These are phyloP conservation scores for Falco rusticolus DNA, from an alignment of 2,797 vertebrate genomes.

Conservation along the genomic window DNA sequence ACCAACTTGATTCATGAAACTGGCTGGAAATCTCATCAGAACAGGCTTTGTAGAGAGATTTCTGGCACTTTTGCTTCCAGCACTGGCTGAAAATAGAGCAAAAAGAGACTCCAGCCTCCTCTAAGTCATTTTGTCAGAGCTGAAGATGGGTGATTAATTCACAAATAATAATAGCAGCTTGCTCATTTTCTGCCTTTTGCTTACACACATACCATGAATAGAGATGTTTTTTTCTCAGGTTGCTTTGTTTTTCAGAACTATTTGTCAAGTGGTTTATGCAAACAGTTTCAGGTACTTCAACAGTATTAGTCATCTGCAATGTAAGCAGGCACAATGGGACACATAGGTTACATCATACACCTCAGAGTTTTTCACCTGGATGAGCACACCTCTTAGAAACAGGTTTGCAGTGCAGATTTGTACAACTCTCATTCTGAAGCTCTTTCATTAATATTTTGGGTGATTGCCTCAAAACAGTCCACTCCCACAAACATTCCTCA, in stretches of 20 bases:
- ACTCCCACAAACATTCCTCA: not conserved
- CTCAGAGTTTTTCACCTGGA: not conserved
- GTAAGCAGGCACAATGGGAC: not conserved
- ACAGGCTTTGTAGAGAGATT: conserved; percentile 21
- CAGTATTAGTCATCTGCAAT: not conserved
- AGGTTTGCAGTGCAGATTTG: not conserved
- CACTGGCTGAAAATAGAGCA: not conserved
- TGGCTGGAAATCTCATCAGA: conserved; percentile 48
- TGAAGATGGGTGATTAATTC: conserved; percentile 4
- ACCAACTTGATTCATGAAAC: conserved; percentile 37
- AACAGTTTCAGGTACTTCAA: not conserved
- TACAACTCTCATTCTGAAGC: not conserved
- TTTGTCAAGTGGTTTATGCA: not conserved
- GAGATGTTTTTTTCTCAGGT: not conserved
- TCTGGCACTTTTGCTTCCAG: conserved; percentile 34
- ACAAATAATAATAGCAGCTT: not conserved
- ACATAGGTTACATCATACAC: accelerated
- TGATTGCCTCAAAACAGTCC: not conserved
- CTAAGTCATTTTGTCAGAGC: not conserved
- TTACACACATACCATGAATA: too few relatives aligned
- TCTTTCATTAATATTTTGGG: not conserved
- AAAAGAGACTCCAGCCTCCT: conserved; percentile 9
- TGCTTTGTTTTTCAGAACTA: not conserved
- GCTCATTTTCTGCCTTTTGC: not conserved
- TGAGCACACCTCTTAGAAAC: not conserved